phyloP scores from a whole-genome alignment of 2,888 invertebrate genomes.

The Rhingia campestris region DNA sequence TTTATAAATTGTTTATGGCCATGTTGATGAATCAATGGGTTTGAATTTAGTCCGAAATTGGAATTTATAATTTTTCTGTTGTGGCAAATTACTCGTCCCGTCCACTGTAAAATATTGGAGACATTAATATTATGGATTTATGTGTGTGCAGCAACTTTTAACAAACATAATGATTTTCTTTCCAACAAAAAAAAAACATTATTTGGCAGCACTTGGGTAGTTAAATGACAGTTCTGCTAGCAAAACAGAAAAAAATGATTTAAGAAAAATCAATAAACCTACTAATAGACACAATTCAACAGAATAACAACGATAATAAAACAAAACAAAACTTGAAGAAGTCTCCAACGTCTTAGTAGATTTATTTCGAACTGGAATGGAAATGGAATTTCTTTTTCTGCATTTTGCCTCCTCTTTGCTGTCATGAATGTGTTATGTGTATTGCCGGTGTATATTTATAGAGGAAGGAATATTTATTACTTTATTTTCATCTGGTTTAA shows the following conservation, averaged over 20 bases:
- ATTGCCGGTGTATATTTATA: background rate
- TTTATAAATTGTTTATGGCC: conserved; percentile 63
- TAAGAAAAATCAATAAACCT: conserved; percentile 25
- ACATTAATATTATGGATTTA: conserved; percentile 4
- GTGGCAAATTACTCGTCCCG: conserved; percentile 12
- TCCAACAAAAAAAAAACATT: background rate
- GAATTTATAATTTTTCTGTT: conserved; percentile 39
- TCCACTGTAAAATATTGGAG: background rate
- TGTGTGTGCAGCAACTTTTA: background rate
- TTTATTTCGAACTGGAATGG: conserved; percentile 35
- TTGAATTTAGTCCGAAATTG: conserved; percentile 29
- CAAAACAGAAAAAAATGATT: background rate
- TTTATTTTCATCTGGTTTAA: conserved; percentile 68
- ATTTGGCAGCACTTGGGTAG: background rate
- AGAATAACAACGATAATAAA: background rate
- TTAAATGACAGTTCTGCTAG: background rate
- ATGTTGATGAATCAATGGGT: conserved; percentile 62
- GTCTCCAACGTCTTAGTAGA: conserved; percentile 30
- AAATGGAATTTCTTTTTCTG: conserved; percentile 1
- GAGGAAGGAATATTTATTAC: conserved; percentile 51
- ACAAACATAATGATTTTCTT: background rate
- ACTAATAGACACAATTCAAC: conserved; percentile 25
- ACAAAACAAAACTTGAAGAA: conserved; percentile 31
- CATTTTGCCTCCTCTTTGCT: conserved; percentile 1
- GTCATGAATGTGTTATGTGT: background rate